Conservation (phyloP, 2,113 vertebrate species). For the Sinocyclocheilus grahami region DNA sequence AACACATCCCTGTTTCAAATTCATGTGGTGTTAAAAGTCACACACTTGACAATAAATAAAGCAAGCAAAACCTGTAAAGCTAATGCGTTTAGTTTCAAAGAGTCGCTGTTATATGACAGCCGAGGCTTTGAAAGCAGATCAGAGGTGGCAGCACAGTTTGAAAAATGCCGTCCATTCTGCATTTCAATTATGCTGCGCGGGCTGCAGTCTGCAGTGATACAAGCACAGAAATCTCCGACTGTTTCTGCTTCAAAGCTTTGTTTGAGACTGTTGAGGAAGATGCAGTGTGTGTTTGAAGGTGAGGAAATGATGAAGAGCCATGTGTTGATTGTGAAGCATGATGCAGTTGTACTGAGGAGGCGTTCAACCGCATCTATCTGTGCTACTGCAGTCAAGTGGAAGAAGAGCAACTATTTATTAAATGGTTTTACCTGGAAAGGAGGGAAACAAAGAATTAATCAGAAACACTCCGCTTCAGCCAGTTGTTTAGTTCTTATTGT, state of each 20-base stretch:
- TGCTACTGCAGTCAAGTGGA: slow-evolving; percentile 1
- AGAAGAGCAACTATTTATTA: background rate
- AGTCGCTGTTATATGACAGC: background rate
- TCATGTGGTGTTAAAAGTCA: background rate
- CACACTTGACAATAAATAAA: background rate
- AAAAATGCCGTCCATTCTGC: background rate
- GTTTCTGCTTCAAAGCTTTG: background rate
- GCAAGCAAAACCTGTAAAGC: background rate
- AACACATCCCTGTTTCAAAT: background rate
- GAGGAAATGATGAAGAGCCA: background rate
- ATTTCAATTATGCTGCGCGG: slow-evolving; percentile 20
- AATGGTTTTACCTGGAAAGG: background rate
- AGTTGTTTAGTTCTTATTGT: background rate
- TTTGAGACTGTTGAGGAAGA: background rate
- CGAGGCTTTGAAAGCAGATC: slow-evolving; percentile 26
- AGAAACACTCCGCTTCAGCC: background rate
- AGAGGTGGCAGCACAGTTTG: background rate
- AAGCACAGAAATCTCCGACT: background rate
- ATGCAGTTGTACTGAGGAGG: slow-evolving; percentile 16
- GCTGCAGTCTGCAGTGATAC: background rate
- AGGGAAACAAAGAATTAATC: background rate
- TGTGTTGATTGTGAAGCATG: background rate
- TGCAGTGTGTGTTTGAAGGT: background rate
- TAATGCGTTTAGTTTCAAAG: slow-evolving; percentile 6
- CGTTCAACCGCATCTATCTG: background rate